phyloP scores from a whole-genome alignment of 2,888 invertebrate genomes.

The Cetonia aurata region DNA sequence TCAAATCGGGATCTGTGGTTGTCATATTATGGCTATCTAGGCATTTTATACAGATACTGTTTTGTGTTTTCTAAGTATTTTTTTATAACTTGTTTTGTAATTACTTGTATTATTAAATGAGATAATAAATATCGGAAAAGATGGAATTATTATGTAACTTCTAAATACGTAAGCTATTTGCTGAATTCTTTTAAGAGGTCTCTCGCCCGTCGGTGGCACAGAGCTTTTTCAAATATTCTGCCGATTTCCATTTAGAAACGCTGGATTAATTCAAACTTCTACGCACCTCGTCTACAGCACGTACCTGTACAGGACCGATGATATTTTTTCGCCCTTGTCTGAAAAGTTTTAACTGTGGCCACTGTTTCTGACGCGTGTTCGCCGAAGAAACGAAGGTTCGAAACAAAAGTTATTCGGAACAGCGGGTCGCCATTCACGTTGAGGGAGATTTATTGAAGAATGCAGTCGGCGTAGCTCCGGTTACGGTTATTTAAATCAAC shows the following conservation, averaged over 20 bases:
- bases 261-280: conserved; percentile 21
- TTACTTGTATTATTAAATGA: no score
- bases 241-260: not conserved
- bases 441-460: conserved; percentile 41
- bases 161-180: no score
- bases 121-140: no score
- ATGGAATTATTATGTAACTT: no score
- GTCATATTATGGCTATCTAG: no score
- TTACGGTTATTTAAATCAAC: conserved; percentile 38
- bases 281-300: not conserved
- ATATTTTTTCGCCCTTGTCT: conserved; percentile 28
- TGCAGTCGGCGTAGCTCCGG: conserved; percentile 32
- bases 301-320: not conserved
- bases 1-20: no score
- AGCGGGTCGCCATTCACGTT: conserved; percentile 31
- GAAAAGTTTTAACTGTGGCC: conserved; percentile 30
- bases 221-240: no score
- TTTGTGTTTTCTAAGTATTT: no score
- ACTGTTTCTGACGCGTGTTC: conserved; percentile 30
- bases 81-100: no score
- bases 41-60: no score
- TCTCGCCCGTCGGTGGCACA: no score
- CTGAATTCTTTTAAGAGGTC: no score
- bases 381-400: conserved; percentile 34
- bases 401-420: conserved; percentile 39